phyloP scores from a whole-genome alignment of 2,797 vertebrate species.

The Otolemur crassicaudatus region DNA sequence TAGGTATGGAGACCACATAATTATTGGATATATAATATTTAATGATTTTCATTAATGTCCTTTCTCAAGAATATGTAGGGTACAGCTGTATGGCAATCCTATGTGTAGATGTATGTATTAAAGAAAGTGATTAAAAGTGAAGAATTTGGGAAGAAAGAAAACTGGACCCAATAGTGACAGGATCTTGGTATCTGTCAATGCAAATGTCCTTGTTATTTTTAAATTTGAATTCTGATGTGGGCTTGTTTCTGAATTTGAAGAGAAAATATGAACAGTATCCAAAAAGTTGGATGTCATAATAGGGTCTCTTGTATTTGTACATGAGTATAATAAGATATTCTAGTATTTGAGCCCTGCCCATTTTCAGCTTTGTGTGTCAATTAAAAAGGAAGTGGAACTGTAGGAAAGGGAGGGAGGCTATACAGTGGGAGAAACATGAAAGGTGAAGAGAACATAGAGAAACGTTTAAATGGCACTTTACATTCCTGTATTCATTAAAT shows the following conservation, averaged over 20 bases:
- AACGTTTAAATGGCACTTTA: constrained; percentile 42
- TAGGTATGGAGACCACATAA: background rate
- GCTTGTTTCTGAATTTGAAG: constrained; percentile 1
- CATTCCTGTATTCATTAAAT: constrained; percentile 50
- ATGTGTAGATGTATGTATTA: background rate
- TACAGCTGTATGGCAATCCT: background rate
- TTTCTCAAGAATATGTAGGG: background rate
- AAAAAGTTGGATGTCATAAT: background rate
- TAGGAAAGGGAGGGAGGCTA: background rate
- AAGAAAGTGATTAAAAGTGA: constrained; percentile 45
- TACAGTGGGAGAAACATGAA: background rate
- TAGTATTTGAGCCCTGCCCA: constrained; percentile 32
- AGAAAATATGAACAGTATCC: background rate
- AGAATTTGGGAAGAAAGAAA: background rate
- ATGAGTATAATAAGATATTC: background rate
- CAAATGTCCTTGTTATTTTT: constrained; percentile 31
- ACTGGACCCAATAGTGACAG: background rate
- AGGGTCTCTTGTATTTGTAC: background rate
- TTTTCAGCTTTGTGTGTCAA: constrained; percentile 54
- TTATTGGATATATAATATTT: constrained; percentile 5
- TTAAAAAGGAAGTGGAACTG: background rate
- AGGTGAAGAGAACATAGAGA: background rate
- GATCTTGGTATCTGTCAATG: background rate
- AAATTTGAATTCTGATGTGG: constrained; percentile 7
- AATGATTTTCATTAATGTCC: constrained; percentile 36